Evolutionary conservation across 2,888 invertebrate genomes (phyloP), one percentile per base, ranked within the genome.

Genomic region (Lasioglossum marginatum): DNA sequence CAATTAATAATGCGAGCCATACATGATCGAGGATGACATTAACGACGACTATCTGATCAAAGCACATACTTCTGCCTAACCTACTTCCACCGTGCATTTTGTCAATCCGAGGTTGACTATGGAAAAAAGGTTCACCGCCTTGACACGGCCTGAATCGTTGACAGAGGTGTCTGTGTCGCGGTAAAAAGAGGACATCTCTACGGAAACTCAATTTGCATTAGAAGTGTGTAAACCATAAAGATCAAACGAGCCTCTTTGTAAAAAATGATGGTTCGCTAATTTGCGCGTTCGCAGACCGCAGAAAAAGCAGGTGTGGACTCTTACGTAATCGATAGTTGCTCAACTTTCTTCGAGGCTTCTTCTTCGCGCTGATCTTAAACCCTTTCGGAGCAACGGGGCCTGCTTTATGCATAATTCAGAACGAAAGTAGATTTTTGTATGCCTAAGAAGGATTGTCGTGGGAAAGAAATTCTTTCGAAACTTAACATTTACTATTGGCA

Each of bases 121-220:
- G 27, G 72, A 60, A 80, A 81, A 77, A 79, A n/a, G 82, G 79
- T 86, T 87, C 85, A 80, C 84, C 73, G 31, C 85, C 82, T 90
- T 90, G 89, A 79, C 89, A 82, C 82, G 87, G 40, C 85, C 85
- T 52, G 48, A 23, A 73, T 73, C 40, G 37, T 40, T 37, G 12
- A 70, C 12, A 10, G n/a, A 88, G 82, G 77, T 68, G 77, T 63
- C 85, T 76, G 40, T 40, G 34, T 12, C 10, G 40, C 23, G 27
- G 52, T 72, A 48, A 79, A 87, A 34, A n/a, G 71, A 85, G 45
- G 68, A 68, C 37, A 52, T 48, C 60, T 78, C 57, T 16, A 23
- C 72, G 70, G 60, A 77, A 78, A 66, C 31, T n/a, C 37, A 34
- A 89, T 85, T 88, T 85, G 48, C 79, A 85, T 89, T 73, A 52